A percentile compares a stretch with the other conserved stretches of the same genome.
Conservation (phyloP, 1,140 invertebrate genomes). For the Chironomus striatipennis region DNA sequence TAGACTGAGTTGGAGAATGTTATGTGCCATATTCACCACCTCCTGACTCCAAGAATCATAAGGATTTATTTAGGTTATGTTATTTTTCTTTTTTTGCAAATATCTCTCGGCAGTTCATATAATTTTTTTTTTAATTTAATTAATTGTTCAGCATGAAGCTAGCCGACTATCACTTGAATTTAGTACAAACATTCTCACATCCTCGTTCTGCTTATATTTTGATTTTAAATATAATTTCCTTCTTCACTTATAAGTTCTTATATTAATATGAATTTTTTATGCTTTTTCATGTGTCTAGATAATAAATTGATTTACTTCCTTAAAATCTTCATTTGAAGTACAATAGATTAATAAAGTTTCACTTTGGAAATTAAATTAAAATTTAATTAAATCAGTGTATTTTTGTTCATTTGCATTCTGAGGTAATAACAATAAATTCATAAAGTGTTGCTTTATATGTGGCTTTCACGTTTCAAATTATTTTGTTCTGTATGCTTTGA, state of each 20-base stretch:
- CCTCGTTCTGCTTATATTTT: not conserved
- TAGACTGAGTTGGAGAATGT: not conserved
- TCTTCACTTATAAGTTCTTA: not conserved
- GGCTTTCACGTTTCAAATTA: not conserved
- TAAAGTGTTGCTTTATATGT: conserved; percentile 1
- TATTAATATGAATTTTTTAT: not conserved
- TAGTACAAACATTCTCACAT: conserved; percentile 13
- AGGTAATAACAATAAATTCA: conserved; percentile 24
- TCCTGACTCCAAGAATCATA: not conserved
- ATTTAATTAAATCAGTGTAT: not conserved
- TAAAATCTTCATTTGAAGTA: not conserved
- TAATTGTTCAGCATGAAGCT: no score
- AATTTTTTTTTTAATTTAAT: not conserved
- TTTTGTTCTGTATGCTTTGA: not conserved
- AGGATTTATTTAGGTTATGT: not conserved
- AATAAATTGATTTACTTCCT: not conserved
- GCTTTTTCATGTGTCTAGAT: not conserved
- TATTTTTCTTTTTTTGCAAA: not conserved
- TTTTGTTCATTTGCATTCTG: not conserved
- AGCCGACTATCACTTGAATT: not conserved
- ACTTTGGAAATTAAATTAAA: not conserved
- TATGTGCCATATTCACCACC: not conserved
- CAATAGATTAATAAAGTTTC: not conserved
- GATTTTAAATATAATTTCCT: not conserved
- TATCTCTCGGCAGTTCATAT: not conserved